Base-by-base conservation (phyloP, 2,797 vertebrate genomes). In the Acipenser ruthenus region DNA sequence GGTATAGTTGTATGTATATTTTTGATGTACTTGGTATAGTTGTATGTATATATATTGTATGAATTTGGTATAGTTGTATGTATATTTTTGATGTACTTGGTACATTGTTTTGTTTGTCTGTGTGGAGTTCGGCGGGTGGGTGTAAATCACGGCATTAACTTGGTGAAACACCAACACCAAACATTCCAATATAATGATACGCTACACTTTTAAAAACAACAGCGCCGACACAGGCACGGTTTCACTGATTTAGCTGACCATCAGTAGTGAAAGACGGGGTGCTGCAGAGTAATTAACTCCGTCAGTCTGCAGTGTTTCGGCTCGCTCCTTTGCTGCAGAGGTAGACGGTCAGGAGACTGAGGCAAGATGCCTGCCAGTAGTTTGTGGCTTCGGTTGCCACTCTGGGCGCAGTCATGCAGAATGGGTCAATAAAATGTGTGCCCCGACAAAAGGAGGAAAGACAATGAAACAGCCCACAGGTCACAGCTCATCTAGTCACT, bases 381-480 rank as follows among this genome's bases (percentile, higher is more conserved):
- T 69, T 70, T 69, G 65, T 53, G 50, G 52, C 71, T 79, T 15
- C 60, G 71, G 77, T 83, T 83, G 77, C 70, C 72, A 76, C 80
- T 77, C 76, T 79, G 78, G 71, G 71, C 73, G 78, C 76, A 78
- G 67, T 80, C 79, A 83, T 49, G 71, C 77, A 75, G 79, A 84
- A 85, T 82, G 72, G 76, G 78, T 81, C 83, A 83, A 77, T 78
- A 79, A 83, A 84, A 80, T 81, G 79, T 79, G 77, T 84, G 84
- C 84, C 79, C 82, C 79, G 75, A 77, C 78, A 78, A 80, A 87
- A 79, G 84, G 75, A 67, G 76, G 70, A 64, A 77, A 81, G 77
- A 90, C 86, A 89, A 89, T 88, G 74, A 83, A 87, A 82, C 86
- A 83, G 88, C 83, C 83, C 80, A 74, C 53, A 62, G 86, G 88